phyloP scores from a whole-genome alignment of 2,888 invertebrate genomes.

The Calameuta pallipes region DNA sequence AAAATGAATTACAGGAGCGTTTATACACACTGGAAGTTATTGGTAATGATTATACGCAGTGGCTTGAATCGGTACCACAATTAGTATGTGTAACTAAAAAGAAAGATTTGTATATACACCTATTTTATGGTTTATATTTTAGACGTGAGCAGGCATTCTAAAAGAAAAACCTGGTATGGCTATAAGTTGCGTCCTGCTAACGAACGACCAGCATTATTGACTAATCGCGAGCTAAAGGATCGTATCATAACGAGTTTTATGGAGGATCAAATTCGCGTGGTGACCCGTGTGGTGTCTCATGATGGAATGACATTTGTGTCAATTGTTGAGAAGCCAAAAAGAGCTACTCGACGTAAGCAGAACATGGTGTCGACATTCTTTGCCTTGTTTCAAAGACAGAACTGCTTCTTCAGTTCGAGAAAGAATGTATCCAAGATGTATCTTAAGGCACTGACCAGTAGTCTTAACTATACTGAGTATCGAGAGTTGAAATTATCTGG shows the following conservation, averaged over 20 bases:
- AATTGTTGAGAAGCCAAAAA: conserved; percentile 33
- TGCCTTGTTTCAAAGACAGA: conserved; percentile 46
- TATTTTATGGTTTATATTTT: conserved; percentile 16
- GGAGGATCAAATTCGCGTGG: conserved; percentile 29
- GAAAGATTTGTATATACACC: neutral
- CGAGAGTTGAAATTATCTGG: conserved; percentile 47
- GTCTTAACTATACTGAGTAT: conserved; percentile 36
- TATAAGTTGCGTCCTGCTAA: conserved; percentile 33
- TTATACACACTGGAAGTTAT: conserved; percentile 44
- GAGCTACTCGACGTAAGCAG: neutral
- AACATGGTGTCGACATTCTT: conserved; percentile 32
- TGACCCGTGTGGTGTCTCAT: conserved; percentile 34
- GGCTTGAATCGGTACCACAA: neutral
- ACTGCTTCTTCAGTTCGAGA: conserved; percentile 49
- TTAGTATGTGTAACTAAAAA: neutral
- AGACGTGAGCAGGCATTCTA: conserved; percentile 55
- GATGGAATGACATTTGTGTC: conserved; percentile 44
- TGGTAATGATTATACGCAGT: conserved; percentile 37
- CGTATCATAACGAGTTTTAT: conserved; percentile 34
- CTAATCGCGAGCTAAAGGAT: conserved; percentile 31
- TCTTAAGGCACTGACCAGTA: conserved; percentile 31
- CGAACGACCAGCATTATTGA: conserved; percentile 12
- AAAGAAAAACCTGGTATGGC: conserved; percentile 47
- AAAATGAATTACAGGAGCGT: conserved; percentile 39
- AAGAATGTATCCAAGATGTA: conserved; percentile 30